Evolutionary conservation across 2,113 vertebrate species (phyloP).

Genomic region (Lates calcarifer): DNA sequence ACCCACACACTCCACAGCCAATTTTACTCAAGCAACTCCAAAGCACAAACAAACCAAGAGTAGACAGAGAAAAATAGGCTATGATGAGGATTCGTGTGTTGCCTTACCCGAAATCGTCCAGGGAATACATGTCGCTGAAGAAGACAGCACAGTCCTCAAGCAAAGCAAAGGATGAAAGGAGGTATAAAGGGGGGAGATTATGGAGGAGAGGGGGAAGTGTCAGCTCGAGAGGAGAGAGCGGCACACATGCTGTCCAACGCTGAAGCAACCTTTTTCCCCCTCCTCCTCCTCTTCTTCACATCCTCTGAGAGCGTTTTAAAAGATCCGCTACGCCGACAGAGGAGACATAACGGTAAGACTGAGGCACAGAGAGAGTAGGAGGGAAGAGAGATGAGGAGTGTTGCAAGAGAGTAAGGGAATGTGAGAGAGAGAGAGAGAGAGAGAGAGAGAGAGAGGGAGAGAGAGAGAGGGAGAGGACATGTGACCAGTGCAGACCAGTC

Average conservation of each 20-base stretch:
- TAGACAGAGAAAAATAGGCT: constrained; percentile 6
- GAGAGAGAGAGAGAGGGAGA: constrained; percentile 41
- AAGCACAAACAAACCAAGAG: constrained; percentile 16
- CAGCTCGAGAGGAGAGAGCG: constrained; percentile 58
- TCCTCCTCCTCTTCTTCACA: constrained; percentile 60
- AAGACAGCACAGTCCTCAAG: constrained; percentile 44
- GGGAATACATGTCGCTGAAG: constrained; percentile 76
- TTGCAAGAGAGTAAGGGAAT: constrained; percentile 64
- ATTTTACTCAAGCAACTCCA: constrained; percentile 12
- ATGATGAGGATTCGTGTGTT: constrained; percentile 28
- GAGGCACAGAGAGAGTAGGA: constrained; percentile 59
- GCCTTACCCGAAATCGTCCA: constrained; percentile 81
- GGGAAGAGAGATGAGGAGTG: constrained; percentile 58
- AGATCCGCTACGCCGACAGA: constrained; percentile 49
- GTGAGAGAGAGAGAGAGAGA: constrained; percentile 48
- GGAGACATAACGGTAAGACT: constrained; percentile 35
- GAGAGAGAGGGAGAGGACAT: constrained; percentile 81
- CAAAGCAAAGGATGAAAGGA: constrained; percentile 56
- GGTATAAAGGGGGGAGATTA: constrained; percentile 69
- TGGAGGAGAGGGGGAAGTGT: constrained; percentile 68
- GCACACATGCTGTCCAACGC: constrained; percentile 56
- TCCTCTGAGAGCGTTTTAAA: constrained; percentile 52
- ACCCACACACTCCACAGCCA: constrained; percentile 27
- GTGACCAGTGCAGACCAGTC: constrained; percentile 91
- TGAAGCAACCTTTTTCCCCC: constrained; percentile 36